These are phyloP conservation scores for Eueremaeus valkanovi DNA, from an alignment of 2,888 invertebrate genomes.

Conservation along the genomic window DNA sequence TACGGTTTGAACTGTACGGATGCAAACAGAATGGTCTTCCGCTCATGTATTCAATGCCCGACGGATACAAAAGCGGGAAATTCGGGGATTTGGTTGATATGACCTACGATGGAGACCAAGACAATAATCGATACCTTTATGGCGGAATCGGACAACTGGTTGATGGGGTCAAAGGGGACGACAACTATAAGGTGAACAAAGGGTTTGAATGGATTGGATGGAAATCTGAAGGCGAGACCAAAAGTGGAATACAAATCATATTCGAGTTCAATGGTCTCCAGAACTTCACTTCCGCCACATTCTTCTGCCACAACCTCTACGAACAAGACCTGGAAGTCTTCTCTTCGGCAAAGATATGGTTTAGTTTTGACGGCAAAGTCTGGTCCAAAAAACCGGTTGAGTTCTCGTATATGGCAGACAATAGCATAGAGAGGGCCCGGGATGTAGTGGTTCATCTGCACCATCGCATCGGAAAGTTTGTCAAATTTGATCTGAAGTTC, in stretches of 20 bases:
- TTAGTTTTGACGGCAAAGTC: constrained; percentile 73
- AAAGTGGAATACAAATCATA: constrained; percentile 70
- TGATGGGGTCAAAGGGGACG: constrained; percentile 73
- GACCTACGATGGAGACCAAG: constrained; percentile 79
- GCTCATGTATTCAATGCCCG: constrained; percentile 79
- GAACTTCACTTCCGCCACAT: constrained; percentile 75
- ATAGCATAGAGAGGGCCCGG: constrained; percentile 71
- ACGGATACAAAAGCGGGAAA: constrained; percentile 74
- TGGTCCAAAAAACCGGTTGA: constrained; percentile 73
- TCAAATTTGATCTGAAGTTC: constrained; percentile 71
- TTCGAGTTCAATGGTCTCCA: constrained; percentile 84
- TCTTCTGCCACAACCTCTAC: constrained; percentile 80
- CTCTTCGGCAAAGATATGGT: constrained; percentile 70
- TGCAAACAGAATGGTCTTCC: constrained; percentile 77
- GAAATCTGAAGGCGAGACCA: constrained; percentile 57
- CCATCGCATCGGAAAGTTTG: constrained; percentile 73
- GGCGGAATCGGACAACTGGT: constrained; percentile 79
- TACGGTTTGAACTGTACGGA: constrained; percentile 85
- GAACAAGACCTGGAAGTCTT: constrained; percentile 73
- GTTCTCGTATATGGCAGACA: constrained; percentile 65
- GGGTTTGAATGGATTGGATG: constrained; percentile 87
- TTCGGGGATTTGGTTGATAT: constrained; percentile 77
- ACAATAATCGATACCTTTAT: constrained; percentile 63
- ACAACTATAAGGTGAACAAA: constrained; percentile 63
- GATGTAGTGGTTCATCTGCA: constrained; percentile 77